Base-by-base conservation (phyloP, 2,113 vertebrate species). In the Corythornis madagascariensis region DNA sequence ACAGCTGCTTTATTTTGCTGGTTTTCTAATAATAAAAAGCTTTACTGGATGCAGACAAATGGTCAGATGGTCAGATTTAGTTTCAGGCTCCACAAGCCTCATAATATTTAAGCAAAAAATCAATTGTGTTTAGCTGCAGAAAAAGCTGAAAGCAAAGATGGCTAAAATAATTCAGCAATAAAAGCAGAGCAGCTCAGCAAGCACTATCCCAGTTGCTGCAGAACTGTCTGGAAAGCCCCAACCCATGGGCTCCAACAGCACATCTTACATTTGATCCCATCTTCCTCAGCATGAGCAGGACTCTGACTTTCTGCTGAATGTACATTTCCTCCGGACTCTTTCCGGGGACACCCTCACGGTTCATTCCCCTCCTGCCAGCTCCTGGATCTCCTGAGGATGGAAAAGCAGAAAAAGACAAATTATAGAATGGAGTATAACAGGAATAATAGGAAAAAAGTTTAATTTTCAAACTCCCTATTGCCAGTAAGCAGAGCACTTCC, bases 251-350 rank as follows among this genome's bases (percentile, higher is more conserved):
- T 24, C 2, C 1, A 16, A 65, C 17, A 61, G 45, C 1, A 1
- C 6, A 24, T 65, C 99, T 98, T 98, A 99, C 99, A 55, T 99
- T 99, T 88, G 99, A 99, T 94, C 99, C 99, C 99, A 99, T 99
- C 98, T 99, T 99, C 98, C 99, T 98, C 83, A 99, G 98, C 99
- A 99, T 99, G 96, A 99, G 99, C 86, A 99, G 98, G 93, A 99
- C 99, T 59, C 99, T 98, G 95, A 99, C 99, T 98, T 99, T 99
- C 98, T 99, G 99, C 97, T 99, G 99, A 82, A 99, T 98, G 94
- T 99, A 99, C 98, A 99, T 98, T 98, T 99, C 99, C 98, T 99
- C 99, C 98, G 99, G 98, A 98, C 98, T 99, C 98, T 99, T 99
- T 95, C 98, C 99, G 97, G 99, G 98, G 97, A 98, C 98, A 48